Conservation (phyloP, 2,888 invertebrate species). For the Drosophila nigricruria region DNA sequence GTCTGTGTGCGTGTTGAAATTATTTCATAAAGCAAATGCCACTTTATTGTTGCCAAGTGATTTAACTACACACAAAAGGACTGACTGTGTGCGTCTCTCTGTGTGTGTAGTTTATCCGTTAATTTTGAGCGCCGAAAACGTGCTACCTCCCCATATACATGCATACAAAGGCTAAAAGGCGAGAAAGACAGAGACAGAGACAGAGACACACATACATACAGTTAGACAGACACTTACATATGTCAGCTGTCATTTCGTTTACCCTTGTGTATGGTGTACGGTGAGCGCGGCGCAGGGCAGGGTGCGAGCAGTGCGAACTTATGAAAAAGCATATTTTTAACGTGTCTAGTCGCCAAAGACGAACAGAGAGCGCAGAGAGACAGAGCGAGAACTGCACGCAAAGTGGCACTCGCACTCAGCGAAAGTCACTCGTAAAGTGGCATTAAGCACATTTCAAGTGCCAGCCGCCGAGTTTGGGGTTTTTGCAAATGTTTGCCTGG, state of each 20-base stretch:
- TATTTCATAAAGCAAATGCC: slow-evolving; percentile 67
- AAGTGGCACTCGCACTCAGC: slow-evolving; percentile 77
- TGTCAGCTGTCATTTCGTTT: slow-evolving; percentile 81
- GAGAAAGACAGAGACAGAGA: slow-evolving; percentile 8
- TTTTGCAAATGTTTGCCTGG: slow-evolving; percentile 68
- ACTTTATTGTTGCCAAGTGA: slow-evolving; percentile 82
- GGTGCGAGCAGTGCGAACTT: slow-evolving; percentile 36
- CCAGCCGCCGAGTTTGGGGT: slow-evolving; percentile 62
- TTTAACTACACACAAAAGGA: slow-evolving; percentile 69
- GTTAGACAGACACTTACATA: slow-evolving; percentile 74
- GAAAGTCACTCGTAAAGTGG: slow-evolving; percentile 82
- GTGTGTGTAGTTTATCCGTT: slow-evolving; percentile 31
- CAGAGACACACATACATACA: slow-evolving; percentile 12
- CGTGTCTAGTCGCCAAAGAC: slow-evolving; percentile 55
- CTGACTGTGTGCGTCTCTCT: not conserved
- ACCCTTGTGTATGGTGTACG: slow-evolving; percentile 31
- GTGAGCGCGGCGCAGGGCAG: slow-evolving; percentile 12
- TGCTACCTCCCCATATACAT: slow-evolving; percentile 8
- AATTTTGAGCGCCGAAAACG: slow-evolving; percentile 29
- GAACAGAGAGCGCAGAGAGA: slow-evolving; percentile 11
- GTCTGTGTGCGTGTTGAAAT: slow-evolving; percentile 49
- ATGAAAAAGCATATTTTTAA: slow-evolving; percentile 65
- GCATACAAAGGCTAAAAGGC: slow-evolving; percentile 7
- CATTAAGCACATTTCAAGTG: slow-evolving; percentile 80
- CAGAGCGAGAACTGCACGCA: slow-evolving; percentile 58